Conservation (phyloP, 1,140 invertebrate species). For the Solen grandis region DNA sequence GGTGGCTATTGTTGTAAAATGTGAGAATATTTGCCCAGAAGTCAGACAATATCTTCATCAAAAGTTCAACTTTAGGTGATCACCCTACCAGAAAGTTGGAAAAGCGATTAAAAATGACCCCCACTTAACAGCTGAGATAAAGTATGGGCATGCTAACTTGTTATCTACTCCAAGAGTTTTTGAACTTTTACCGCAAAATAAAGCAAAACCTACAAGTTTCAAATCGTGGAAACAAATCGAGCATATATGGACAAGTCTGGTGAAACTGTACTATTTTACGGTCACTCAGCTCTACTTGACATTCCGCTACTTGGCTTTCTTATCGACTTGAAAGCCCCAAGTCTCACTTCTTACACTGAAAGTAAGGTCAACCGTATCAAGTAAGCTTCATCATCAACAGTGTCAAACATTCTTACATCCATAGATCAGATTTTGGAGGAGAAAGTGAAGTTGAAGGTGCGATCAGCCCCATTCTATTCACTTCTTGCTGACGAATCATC, state of each 20-base stretch:
- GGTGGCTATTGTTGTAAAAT: too few species aligned
- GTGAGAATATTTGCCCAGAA: too few species aligned
- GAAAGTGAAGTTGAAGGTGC: not conserved
- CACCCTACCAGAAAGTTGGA: not conserved
- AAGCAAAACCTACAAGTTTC: not conserved
- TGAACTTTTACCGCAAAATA: not conserved
- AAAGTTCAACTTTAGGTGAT: not conserved
- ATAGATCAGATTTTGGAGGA: slow-evolving; percentile 1
- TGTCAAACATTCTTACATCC: not conserved
- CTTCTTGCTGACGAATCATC: slow-evolving; percentile 23
- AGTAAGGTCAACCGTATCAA: not conserved
- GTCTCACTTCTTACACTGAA: not conserved
- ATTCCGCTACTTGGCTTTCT: slow-evolving; percentile 23
- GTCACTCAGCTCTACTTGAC: slow-evolving; percentile 13
- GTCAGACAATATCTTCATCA: not conserved
- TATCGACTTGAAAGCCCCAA: not conserved
- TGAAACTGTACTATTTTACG: slow-evolving; percentile 8
- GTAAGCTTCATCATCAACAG: slow-evolving; percentile 1
- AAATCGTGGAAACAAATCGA: slow-evolving; percentile 7
- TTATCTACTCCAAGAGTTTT: not conserved
- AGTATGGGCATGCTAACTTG: not conserved
- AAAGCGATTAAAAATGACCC: not conserved
- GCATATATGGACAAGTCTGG: not conserved
- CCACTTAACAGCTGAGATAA: not conserved
- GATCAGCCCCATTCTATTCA: not conserved